phyloP scores from a whole-genome alignment of 1,140 invertebrate genomes.

The Babylonia areolata region DNA sequence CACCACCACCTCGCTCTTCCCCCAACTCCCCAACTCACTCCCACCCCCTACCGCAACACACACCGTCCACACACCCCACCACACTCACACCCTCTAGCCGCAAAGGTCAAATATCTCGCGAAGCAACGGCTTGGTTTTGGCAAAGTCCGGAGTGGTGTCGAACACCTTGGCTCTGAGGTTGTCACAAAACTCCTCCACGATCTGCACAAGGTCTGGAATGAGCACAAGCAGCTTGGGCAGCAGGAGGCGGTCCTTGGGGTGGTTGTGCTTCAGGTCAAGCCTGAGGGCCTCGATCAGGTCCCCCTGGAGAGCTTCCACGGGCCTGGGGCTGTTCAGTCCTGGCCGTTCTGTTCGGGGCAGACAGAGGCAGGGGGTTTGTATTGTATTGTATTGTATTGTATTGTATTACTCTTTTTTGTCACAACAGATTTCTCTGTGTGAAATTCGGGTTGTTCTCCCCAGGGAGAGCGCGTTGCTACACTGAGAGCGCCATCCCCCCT shows the following conservation, averaged over 20 bases:
- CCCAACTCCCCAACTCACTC: too few relatives aligned
- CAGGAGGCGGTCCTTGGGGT: conserved; percentile 61
- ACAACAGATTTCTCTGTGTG: too few relatives aligned
- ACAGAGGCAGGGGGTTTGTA: conserved; percentile 5
- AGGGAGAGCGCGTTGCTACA: too few relatives aligned
- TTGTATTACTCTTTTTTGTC: too few relatives aligned
- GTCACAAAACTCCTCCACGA: conserved; percentile 58
- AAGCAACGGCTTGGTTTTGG: conserved; percentile 55
- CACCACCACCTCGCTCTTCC: background rate
- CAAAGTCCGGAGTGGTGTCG: conserved; percentile 48
- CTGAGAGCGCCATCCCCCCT: too few relatives aligned
- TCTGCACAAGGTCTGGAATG: conserved; percentile 58
- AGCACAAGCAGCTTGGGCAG: conserved; percentile 59
- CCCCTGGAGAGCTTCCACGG: conserved; percentile 58
- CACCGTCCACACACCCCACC: too few relatives aligned
- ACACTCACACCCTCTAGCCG: background rate
- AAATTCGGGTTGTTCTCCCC: too few relatives aligned
- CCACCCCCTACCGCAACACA: too few relatives aligned
- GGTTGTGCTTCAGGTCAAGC: conserved; percentile 65
- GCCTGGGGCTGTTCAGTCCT: conserved; percentile 44
- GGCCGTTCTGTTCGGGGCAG: conserved; percentile 44
- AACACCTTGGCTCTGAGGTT: conserved; percentile 52
- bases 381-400: too few relatives aligned
- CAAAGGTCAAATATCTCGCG: conserved; percentile 62
- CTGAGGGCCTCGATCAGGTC: conserved; percentile 58